These are phyloP conservation scores for Agrochola lota DNA, from an alignment of 2,888 invertebrate species.

Conservation along the genomic window DNA sequence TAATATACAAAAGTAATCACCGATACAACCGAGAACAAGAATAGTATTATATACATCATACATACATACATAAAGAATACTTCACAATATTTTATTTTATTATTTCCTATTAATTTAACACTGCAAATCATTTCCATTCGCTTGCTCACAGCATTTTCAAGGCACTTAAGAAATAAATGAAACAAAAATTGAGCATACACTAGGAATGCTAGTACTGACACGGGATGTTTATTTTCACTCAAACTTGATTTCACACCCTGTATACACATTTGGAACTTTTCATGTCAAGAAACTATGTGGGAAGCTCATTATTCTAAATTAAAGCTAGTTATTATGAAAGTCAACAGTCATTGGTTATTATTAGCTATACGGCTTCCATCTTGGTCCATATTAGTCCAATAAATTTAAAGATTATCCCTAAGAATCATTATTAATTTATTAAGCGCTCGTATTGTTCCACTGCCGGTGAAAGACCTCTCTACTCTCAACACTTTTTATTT, in stretches of 20 bases:
- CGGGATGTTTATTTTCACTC: background rate
- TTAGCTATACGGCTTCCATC: background rate
- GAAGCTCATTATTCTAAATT: conserved; percentile 53
- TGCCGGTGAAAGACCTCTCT: background rate
- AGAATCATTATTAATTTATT: background rate
- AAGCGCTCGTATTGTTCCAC: background rate
- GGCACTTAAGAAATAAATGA: conserved; percentile 48
- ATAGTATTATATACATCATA: too few relatives aligned
- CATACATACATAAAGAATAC: background rate
- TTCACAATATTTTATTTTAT: background rate
- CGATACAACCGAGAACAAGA: background rate
- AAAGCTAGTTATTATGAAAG: conserved; percentile 33
- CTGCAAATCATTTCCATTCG: background rate
- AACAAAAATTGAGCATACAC: conserved; percentile 30
- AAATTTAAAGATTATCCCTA: background rate
- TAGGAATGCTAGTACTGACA: conserved; percentile 1
- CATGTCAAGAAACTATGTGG: conserved; percentile 29
- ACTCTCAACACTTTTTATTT: background rate
- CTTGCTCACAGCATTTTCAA: conserved; percentile 27
- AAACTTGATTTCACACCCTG: conserved; percentile 9
- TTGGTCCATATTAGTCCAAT: background rate
- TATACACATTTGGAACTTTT: conserved; percentile 20
- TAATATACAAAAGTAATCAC: background rate
- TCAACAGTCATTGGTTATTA: conserved; percentile 39
- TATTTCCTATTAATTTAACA: background rate